Base-by-base conservation (phyloP, 2,888 invertebrate genomes). In the Fragum whitleyi region DNA sequence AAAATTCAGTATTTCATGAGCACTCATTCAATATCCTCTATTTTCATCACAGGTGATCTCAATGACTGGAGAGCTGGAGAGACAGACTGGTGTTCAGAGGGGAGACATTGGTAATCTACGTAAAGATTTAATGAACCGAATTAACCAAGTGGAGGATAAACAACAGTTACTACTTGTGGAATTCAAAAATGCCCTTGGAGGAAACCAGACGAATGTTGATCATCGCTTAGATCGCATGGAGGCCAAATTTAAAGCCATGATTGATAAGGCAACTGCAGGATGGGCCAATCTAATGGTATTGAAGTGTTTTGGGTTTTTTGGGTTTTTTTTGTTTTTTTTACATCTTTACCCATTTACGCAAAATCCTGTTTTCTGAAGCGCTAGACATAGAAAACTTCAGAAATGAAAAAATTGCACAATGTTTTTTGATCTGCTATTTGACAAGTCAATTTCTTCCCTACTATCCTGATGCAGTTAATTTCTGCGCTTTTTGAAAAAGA, bases 221-320 rank as follows among this genome's bases (percentile, higher is more conserved):
- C 83, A 86, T 11, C 90, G 93, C 36, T 78, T 90, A 21, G 93
- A 93, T 53, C 89, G 91, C 61, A 83, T 92, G 71, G 93, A 93
- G 61, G 83, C 88, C 3, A 89, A 92, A 59, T 77, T 93, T 51
- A 70, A 88, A 28, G 78, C 80, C 11, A 85, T 89, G 77, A 86
- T 92, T 42, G 93, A 93, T 21, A 90, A 90, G 70, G 85, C 83
- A 32, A 89, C 88, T 19, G 83, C 81, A n/a, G 86, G 83, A 29
- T 88, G 87, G 79, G 87, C 81, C 39, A 68, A 84, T 32, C 51
- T 89, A 0, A 78, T 90, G 79, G 90, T 90, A 84, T n/a, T n/a
- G n/a, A n/a, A n/a, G 83, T n/a, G n/a, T n/a, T n/a, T 80, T 72
- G 26, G 5, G 14, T 9, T 29, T 28, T 28, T 62, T 28, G n/a